Conservation (phyloP, 1,140 invertebrate genomes). For the Sitobion miscanthi region DNA sequence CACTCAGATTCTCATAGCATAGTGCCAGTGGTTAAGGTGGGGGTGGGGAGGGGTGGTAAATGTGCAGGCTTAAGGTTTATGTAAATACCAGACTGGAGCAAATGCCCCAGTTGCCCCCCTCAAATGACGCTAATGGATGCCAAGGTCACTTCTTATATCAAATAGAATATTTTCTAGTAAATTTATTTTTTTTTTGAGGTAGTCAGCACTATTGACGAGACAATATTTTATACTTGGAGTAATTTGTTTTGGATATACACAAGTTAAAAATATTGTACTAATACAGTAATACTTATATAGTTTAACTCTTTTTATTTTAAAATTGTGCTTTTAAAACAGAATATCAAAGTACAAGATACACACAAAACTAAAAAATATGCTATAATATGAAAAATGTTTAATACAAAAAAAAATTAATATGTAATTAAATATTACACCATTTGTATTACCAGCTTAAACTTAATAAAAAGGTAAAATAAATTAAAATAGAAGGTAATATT, state of each 20-base stretch:
- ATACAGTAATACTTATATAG: not conserved
- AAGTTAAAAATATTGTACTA: not conserved
- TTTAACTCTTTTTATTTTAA: constrained; percentile 9
- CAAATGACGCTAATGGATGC: no score
- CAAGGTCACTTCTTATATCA: no score
- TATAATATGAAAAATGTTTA: not conserved
- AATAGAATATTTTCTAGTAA: not conserved
- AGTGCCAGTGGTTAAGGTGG: no score
- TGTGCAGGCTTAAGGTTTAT: no score
- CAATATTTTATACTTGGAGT: not conserved
- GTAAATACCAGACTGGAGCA: no score
- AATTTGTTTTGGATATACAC: not conserved
- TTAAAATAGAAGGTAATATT: constrained; percentile 37
- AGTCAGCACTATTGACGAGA: not conserved
- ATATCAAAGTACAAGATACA: not conserved
- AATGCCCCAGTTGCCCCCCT: no score
- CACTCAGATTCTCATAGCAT: no score
- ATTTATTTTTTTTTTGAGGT: not conserved
- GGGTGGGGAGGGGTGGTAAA: no score
- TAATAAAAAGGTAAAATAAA: constrained; percentile 46
- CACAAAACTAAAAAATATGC: not conserved
- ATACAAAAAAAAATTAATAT: constrained; percentile 28
- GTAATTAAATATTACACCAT: not conserved
- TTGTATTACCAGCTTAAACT: not conserved
- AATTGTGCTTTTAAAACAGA: not conserved